Evolutionary conservation across 2,888 invertebrate species (phyloP).

Genomic region (Eupeodes latifasciatus): DNA sequence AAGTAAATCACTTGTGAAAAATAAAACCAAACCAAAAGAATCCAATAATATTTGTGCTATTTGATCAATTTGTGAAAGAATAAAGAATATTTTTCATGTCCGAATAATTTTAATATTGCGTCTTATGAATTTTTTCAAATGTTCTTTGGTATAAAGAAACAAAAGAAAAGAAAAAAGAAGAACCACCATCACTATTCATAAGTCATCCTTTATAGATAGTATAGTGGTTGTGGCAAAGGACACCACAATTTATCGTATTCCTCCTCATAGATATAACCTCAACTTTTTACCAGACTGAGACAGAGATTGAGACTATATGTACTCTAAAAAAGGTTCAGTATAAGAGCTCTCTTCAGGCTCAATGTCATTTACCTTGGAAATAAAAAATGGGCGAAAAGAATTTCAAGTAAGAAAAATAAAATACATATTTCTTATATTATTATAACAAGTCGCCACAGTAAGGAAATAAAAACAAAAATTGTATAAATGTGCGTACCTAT

Average conservation of each 20-base stretch:
- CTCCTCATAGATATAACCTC: not conserved
- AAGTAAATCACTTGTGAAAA: constrained; percentile 11
- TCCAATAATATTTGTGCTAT: constrained; percentile 70
- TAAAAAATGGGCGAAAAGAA: constrained; percentile 53
- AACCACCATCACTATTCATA: constrained; percentile 61
- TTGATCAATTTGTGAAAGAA: constrained; percentile 70
- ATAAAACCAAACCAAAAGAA: constrained; percentile 20
- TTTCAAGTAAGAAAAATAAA: constrained; percentile 51
- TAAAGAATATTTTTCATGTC: constrained; percentile 69
- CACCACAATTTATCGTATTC: constrained; percentile 51
- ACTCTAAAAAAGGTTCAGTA: too few species aligned
- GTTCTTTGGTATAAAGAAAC: constrained; percentile 32
- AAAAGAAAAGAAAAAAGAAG: not conserved
- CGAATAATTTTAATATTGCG: constrained; percentile 73
- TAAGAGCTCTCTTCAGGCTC: constrained; percentile 27
- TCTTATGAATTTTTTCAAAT: constrained; percentile 63
- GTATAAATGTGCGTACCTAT: constrained; percentile 1
- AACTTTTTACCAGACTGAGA: not conserved
- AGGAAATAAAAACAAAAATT: constrained; percentile 40
- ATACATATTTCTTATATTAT: constrained; percentile 47
- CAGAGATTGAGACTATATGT: not conserved
- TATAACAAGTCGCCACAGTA: constrained; percentile 55
- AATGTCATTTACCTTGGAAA: constrained; percentile 48
- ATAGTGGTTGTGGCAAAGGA: constrained; percentile 41
- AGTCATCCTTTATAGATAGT: constrained; percentile 51